Percentiles rank a stretch among this genome's conserved stretches.
phyloP scores from a whole-genome alignment of 2,113 vertebrate species.

The Lophochroa leadbeateri region DNA sequence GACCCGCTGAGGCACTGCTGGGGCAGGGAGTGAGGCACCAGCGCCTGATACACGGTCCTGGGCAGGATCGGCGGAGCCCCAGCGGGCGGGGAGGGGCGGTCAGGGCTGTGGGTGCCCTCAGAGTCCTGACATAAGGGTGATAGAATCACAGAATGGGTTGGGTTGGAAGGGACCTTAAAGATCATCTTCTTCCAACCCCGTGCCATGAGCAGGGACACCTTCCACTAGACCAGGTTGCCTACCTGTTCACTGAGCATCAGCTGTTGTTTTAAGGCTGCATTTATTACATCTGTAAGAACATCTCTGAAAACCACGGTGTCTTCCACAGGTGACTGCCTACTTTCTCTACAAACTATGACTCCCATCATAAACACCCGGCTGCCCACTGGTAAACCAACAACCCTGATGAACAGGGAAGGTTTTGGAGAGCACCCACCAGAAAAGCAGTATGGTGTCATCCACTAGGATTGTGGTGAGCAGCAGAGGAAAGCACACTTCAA shows the following conservation, averaged over 20 bases:
- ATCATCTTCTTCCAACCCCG: neutral
- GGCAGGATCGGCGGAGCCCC: neutral
- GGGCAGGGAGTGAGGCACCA: neutral
- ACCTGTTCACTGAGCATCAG: rapidly evolving
- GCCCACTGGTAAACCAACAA: neutral
- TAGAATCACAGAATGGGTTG: neutral
- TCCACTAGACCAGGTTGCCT: neutral
- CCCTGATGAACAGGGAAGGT: neutral
- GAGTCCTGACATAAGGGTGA: neutral
- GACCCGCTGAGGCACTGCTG: neutral
- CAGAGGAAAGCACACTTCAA: neutral
- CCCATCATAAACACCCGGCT: neutral
- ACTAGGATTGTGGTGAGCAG: neutral
- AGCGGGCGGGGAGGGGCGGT: rapidly evolving
- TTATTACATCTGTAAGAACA: no score
- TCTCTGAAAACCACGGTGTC: neutral
- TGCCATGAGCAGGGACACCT: neutral
- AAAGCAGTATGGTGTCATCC: neutral
- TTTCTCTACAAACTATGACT: rapidly evolving
- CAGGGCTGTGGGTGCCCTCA: neutral
- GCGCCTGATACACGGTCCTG: rapidly evolving
- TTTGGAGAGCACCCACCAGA: rapidly evolving
- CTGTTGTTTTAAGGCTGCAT: neutral
- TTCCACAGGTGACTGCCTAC: neutral
- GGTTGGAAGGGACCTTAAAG: neutral